Base-by-base conservation (phyloP, 2,113 vertebrate species). In the Rhinichthys klamathensis region DNA sequence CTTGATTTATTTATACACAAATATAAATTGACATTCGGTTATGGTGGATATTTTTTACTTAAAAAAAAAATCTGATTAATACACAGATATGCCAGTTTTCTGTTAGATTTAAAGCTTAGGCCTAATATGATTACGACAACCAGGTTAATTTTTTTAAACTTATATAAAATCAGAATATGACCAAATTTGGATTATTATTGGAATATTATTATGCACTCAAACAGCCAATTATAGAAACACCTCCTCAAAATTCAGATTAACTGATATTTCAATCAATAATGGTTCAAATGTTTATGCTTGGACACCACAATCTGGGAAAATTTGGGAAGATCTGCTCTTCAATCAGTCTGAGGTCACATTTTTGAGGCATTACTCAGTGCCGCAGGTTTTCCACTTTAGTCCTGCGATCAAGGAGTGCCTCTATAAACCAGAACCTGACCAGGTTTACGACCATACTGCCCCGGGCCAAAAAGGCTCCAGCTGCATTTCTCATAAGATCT, bases 371-470 rank as follows among this genome's bases (percentile, higher is more conserved):
- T 79, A 16, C 54, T 79, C 56, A 25, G 9, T 5, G 23, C 0
- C 21, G 38, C n/a, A 80, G 75, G 51, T 58, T 77, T 56, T 77
- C 25, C 30, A 35, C 30, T 58, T 35, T 0, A 38, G 51, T 35
- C 56, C 35, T 60, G 56, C 9, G 32, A 79, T 79, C 76, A 61
- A 25, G 76, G 76, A 79, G 56, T 41, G 56, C 56, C 32, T 79
- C 32, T 13, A 25, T 61, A 44, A 61, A 27, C 76, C 56, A 61
- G 76, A 12, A 25, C 10, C 13, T 8, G n/a, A 16, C 12, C 23
- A 10, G 76, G 32, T 79, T 79, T 60, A 79, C 35, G n/a, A 25
- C 54, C 23, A 79, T 21, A 15, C 32, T n/a, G 23, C 25, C 54
- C 32, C 6, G 13, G n/a, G 49, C 16, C 46, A 60, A 27, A 41